phyloP scores from a whole-genome alignment of 2,113 vertebrate species.

The Sylvietta virens region DNA sequence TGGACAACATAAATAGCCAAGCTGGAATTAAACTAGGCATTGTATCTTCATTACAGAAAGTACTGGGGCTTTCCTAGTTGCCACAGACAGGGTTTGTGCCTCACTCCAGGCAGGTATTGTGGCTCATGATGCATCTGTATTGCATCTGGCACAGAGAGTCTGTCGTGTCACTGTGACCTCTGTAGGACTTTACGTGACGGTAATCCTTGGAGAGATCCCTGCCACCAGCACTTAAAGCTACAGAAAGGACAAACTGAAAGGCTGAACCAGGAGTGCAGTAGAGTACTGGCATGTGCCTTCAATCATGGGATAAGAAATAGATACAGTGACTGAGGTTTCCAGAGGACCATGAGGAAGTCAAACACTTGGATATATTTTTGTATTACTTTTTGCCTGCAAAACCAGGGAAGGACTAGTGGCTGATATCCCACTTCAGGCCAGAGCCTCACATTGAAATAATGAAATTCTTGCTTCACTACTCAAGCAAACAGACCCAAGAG shows the following conservation, averaged over 20 bases:
- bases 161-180: background rate
- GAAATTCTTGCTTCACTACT: background rate
- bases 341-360: background rate
- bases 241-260: background rate
- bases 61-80: background rate
- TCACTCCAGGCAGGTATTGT: background rate
- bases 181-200: background rate
- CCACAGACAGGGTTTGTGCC: background rate
- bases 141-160: background rate
- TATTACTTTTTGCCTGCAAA: background rate
- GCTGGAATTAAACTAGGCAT: background rate
- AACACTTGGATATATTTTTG: background rate
- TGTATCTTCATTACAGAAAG: background rate
- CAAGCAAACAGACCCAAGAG: background rate
- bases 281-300: background rate
- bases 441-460: background rate
- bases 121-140: rapidly evolving
- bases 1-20: background rate
- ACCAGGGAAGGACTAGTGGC: background rate
- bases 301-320: background rate
- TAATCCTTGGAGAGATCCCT: background rate
- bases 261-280: background rate
- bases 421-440: background rate
- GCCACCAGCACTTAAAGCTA: background rate
- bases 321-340: background rate